phyloP scores from a whole-genome alignment of 2,113 vertebrate species.

The Entosphenus tridentatus region DNA sequence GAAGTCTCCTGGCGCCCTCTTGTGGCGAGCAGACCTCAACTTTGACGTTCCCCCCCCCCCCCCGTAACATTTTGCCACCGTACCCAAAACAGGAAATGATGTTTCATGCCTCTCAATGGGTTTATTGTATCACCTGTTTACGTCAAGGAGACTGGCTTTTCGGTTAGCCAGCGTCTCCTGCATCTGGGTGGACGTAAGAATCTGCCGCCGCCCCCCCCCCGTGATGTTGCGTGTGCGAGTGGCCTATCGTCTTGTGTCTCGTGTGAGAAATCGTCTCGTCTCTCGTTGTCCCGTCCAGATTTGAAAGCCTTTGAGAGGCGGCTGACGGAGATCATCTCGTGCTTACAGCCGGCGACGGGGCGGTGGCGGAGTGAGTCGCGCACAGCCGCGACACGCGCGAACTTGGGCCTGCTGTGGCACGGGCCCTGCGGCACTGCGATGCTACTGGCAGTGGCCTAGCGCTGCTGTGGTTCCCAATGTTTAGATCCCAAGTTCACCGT shows the following conservation, averaged over 20 bases:
- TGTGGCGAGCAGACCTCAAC: too few relatives aligned
- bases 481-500: background rate
- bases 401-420: too few relatives aligned
- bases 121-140: too few relatives aligned
- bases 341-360: constrained; percentile 88
- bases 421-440: too few relatives aligned
- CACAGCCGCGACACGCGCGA: too few relatives aligned
- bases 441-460: background rate
- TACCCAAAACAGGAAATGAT: too few relatives aligned
- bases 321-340: constrained; percentile 88
- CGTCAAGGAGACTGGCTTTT: too few relatives aligned
- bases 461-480: background rate
- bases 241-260: background rate
- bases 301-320: constrained; percentile 95
- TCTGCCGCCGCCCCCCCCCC: background rate
- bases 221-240: background rate
- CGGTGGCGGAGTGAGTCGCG: constrained; percentile 88
- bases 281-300: constrained; percentile 25
- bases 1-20: too few relatives aligned
- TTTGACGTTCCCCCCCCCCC: too few relatives aligned
- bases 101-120: too few relatives aligned
- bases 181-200: background rate
- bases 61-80: too few relatives aligned
- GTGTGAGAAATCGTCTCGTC: constrained; percentile 9
- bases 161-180: too few relatives aligned